Evolutionary conservation across 2,797 vertebrate species (phyloP).

Genomic region (Sebastiscus tertius): DNA sequence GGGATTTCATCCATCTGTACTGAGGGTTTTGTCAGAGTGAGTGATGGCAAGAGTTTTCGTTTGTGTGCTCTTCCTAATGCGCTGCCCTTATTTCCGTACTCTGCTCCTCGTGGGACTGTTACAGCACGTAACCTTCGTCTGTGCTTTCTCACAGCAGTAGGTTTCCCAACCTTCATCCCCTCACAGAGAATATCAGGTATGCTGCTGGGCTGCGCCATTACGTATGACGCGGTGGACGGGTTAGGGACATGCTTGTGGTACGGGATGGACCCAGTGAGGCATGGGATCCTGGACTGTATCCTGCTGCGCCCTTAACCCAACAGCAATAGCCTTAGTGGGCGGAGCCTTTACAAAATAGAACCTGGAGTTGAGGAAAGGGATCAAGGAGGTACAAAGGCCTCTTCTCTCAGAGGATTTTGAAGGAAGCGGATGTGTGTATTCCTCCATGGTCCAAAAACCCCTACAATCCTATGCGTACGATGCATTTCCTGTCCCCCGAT

Average conservation of each 20-base stretch:
- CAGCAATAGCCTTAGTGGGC: neutral
- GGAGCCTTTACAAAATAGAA: no score
- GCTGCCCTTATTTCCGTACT: neutral
- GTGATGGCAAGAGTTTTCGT: neutral
- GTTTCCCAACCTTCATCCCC: neutral
- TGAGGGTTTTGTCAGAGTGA: neutral
- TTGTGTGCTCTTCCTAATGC: neutral
- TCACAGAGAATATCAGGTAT: neutral
- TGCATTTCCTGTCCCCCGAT: no score
- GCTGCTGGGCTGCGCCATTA: neutral
- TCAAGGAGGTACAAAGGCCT: no score
- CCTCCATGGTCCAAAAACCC: no score
- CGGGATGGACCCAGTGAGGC: neutral
- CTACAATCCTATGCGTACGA: no score
- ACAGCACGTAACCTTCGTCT: neutral
- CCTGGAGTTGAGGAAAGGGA: no score
- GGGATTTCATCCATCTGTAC: neutral
- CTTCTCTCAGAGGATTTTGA: no score
- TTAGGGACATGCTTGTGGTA: neutral
- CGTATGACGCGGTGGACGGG: neutral
- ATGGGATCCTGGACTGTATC: neutral
- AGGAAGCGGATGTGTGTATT: no score
- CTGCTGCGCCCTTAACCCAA: neutral
- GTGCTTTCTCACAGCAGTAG: neutral
- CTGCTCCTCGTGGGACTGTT: neutral